Evolutionary conservation across 2,113 vertebrate genomes (phyloP).

Genomic region (Cnemophilus loriae): DNA sequence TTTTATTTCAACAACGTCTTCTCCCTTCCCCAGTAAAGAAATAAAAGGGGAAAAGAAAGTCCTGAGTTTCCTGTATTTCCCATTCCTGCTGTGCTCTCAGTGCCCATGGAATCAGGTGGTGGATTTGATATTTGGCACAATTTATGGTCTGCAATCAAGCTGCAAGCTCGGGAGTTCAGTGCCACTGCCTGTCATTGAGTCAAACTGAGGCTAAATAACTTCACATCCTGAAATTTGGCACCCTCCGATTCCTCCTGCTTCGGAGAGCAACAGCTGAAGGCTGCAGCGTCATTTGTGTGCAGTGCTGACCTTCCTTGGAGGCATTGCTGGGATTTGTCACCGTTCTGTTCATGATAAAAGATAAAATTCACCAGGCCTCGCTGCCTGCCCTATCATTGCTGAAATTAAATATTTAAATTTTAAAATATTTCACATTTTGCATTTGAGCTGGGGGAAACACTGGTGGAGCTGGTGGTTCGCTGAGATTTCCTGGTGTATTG

Average conservation of each 20-base stretch:
- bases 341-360: accelerated
- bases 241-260: background rate
- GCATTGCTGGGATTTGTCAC: background rate
- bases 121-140: background rate
- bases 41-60: accelerated
- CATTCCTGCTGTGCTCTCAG: background rate
- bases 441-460: background rate
- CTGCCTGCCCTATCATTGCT: background rate
- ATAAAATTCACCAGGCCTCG: background rate
- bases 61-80: accelerated
- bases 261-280: background rate
- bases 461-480: background rate
- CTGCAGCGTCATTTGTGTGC: background rate
- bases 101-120: background rate
- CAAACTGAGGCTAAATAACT: background rate
- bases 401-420: background rate
- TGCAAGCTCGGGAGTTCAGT: background rate
- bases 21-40: background rate
- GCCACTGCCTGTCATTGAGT: background rate
- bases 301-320: background rate
- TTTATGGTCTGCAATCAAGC: background rate
- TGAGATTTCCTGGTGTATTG: background rate
- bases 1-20: background rate
- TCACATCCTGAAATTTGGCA: background rate
- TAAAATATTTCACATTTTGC: background rate